These are phyloP conservation scores for Drosophila anomelani DNA, from an alignment of 2,888 invertebrate genomes.

Conservation along the genomic window DNA sequence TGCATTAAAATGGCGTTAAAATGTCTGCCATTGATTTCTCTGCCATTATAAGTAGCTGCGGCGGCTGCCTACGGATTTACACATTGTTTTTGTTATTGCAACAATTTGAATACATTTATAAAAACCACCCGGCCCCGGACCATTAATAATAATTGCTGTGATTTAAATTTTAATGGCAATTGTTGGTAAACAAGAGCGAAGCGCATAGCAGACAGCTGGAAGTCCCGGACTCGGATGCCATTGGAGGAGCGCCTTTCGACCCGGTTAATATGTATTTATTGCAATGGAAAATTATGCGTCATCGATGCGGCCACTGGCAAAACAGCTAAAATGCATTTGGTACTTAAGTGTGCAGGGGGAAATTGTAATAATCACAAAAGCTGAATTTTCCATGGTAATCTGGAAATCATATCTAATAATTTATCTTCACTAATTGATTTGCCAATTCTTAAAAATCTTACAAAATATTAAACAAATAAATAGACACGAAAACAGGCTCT, in stretches of 20 bases:
- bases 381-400: neutral
- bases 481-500: no score
- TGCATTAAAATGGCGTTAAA: slow-evolving; percentile 70
- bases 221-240: slow-evolving; percentile 22
- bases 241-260: slow-evolving; percentile 7
- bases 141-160: slow-evolving; percentile 84
- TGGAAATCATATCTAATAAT: neutral
- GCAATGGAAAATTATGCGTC: slow-evolving; percentile 57
- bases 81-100: slow-evolving; percentile 36
- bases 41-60: slow-evolving; percentile 31
- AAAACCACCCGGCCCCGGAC: slow-evolving; percentile 71
- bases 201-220: slow-evolving; percentile 11
- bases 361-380: neutral
- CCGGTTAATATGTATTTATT: slow-evolving; percentile 67
- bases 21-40: slow-evolving; percentile 62
- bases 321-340: slow-evolving; percentile 50
- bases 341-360: neutral
- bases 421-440: neutral
- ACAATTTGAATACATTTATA: slow-evolving; percentile 78
- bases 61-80: slow-evolving; percentile 14
- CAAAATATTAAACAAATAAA: no score
- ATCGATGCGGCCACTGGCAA: slow-evolving; percentile 17
- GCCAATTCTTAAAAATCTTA: no score
- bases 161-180: slow-evolving; percentile 83
- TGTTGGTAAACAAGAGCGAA: slow-evolving; percentile 68